Conservation (phyloP, 1,140 invertebrate species). For the Procambarus virginalis region DNA sequence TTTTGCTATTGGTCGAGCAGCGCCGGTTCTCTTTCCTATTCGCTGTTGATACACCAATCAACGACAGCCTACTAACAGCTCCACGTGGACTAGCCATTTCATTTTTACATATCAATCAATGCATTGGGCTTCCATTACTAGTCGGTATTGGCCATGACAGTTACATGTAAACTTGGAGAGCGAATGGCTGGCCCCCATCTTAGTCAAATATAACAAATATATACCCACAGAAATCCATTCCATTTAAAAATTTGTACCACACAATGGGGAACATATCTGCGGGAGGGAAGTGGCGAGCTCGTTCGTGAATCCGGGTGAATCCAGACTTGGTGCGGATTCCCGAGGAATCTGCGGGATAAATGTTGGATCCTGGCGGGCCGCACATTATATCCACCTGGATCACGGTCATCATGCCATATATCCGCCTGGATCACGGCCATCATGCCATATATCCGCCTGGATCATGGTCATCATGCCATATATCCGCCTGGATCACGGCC, state of each 20-base stretch:
- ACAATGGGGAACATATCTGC: background rate
- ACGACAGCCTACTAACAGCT: background rate
- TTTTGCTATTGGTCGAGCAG: background rate
- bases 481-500: no score
- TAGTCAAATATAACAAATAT: slow-evolving; percentile 38
- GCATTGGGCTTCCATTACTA: slow-evolving; percentile 43
- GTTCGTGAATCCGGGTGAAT: background rate
- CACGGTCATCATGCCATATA: no score
- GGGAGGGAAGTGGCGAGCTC: background rate
- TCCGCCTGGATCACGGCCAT: no score
- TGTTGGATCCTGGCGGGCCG: no score
- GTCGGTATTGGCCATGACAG: slow-evolving; percentile 42
- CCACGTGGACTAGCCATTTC: slow-evolving; percentile 37
- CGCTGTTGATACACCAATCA: background rate
- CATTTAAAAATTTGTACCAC: background rate
- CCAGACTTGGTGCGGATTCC: background rate
- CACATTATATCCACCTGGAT: no score
- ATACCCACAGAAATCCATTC: background rate
- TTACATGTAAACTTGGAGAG: slow-evolving; percentile 42
- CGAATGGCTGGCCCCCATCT: slow-evolving; percentile 15
- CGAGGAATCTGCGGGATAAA: background rate
- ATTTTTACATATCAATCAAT: slow-evolving; percentile 56
- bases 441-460: no score
- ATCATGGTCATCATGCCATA: no score
- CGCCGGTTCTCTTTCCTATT: background rate